These are phyloP conservation scores for Notothenia coriiceps DNA, from an alignment of 2,113 vertebrate genomes.

Conservation along the genomic window DNA sequence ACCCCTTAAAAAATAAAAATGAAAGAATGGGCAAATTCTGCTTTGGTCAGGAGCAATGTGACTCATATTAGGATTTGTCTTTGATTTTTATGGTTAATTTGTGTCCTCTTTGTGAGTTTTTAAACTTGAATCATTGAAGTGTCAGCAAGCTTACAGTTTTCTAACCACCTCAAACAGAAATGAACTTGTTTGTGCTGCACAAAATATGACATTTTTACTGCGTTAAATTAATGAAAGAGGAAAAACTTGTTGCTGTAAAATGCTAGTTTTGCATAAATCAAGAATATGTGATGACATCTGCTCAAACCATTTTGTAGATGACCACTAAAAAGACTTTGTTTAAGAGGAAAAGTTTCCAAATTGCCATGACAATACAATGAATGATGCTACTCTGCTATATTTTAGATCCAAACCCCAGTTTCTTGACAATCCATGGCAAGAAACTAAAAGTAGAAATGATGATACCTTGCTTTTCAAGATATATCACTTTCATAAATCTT, in stretches of 20 bases:
- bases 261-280: constrained; percentile 46
- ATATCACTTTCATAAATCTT: background rate
- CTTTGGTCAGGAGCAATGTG: constrained; percentile 30
- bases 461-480: background rate
- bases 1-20: background rate
- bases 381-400: background rate
- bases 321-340: constrained; percentile 13
- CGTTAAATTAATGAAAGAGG: constrained; percentile 47
- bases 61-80: constrained; percentile 46
- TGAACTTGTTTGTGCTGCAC: constrained; percentile 2
- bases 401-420: background rate
- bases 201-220: constrained; percentile 10
- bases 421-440: background rate
- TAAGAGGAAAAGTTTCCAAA: background rate
- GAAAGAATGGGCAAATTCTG: constrained; percentile 27
- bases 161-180: constrained; percentile 62
- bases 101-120: constrained; percentile 32
- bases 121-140: constrained; percentile 28
- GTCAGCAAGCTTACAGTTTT: constrained; percentile 36
- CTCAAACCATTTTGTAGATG: constrained; percentile 18
- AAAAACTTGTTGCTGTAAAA: constrained; percentile 31
- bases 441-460: background rate
- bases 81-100: constrained; percentile 50
- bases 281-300: constrained; percentile 28
- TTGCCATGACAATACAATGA: background rate